Percentiles rank a stretch among this genome's conserved stretches.
Conservation (phyloP, 2,888 invertebrate species). For the Ophion ventricosus region DNA sequence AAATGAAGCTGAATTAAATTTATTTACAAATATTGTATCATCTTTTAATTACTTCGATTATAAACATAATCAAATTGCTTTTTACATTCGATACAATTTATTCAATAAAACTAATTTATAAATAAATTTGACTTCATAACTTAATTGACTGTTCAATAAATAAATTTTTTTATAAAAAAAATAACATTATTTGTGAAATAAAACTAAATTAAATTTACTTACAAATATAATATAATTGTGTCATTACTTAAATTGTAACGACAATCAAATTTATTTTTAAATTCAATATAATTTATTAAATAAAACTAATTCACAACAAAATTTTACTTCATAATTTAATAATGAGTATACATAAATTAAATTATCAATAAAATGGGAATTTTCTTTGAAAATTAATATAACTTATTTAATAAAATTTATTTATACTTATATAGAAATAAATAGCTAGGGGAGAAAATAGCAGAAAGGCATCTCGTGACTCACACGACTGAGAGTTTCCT, state of each 20-base stretch:
- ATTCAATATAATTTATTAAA: no score
- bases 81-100: neutral
- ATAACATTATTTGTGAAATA: neutral
- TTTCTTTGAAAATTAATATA: neutral
- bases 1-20: neutral
- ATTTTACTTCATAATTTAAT: no score
- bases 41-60: neutral
- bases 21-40: no score
- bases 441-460: neutral
- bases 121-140: neutral
- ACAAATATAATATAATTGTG: neutral
- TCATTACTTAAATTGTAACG: no score
- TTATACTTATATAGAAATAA: conserved; percentile 9
- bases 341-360: no score
- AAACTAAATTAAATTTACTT: neutral
- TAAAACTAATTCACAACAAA: no score
- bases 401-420: neutral
- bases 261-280: no score
- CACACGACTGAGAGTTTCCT: conserved; percentile 45
- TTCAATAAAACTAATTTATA: neutral
- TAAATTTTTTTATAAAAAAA: no score
- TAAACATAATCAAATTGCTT: neutral
- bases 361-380: neutral
- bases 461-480: conserved; percentile 28
- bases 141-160: neutral